Evolutionary conservation across 2,888 invertebrate species (phyloP).

Genomic region (Dryococelus australis): DNA sequence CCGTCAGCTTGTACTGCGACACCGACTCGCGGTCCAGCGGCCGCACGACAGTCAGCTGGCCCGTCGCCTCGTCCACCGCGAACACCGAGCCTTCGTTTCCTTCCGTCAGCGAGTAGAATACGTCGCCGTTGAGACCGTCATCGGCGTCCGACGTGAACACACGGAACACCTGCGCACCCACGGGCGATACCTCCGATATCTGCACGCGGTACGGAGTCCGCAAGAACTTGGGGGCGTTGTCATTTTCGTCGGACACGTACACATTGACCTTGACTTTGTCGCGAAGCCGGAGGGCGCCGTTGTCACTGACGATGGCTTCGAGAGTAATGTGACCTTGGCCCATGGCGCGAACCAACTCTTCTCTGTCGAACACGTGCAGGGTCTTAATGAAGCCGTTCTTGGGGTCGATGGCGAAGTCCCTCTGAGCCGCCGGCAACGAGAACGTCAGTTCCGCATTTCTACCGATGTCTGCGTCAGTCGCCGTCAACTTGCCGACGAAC

Average conservation of each 20-base stretch:
- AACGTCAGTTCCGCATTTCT: constrained; percentile 90
- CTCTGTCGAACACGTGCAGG: constrained; percentile 85
- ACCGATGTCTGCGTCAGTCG: constrained; percentile 89
- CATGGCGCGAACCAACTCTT: constrained; percentile 77
- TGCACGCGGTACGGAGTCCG: constrained; percentile 87
- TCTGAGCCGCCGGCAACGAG: constrained; percentile 75
- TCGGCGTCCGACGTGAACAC: constrained; percentile 88
- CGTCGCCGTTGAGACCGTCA: constrained; percentile 88
- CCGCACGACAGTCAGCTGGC: constrained; percentile 79
- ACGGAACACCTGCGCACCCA: constrained; percentile 83
- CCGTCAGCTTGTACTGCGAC: constrained; percentile 76
- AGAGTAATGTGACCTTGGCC: constrained; percentile 83
- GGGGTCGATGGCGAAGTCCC: constrained; percentile 86
- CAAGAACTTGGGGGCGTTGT: constrained; percentile 85
- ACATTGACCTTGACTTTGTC: constrained; percentile 90
- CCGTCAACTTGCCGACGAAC: constrained; percentile 90
- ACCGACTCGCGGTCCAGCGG: constrained; percentile 84
- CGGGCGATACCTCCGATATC: constrained; percentile 84
- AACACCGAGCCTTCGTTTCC: constrained; percentile 85
- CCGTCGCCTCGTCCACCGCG: constrained; percentile 85
- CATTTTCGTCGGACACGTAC: constrained; percentile 89
- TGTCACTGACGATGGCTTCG: constrained; percentile 87
- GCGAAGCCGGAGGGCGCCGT: constrained; percentile 76
- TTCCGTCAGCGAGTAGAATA: constrained; percentile 81
- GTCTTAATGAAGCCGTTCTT: constrained; percentile 92